phyloP scores from a whole-genome alignment of 2,888 invertebrate species.

The Chrysolina oricalcia region DNA sequence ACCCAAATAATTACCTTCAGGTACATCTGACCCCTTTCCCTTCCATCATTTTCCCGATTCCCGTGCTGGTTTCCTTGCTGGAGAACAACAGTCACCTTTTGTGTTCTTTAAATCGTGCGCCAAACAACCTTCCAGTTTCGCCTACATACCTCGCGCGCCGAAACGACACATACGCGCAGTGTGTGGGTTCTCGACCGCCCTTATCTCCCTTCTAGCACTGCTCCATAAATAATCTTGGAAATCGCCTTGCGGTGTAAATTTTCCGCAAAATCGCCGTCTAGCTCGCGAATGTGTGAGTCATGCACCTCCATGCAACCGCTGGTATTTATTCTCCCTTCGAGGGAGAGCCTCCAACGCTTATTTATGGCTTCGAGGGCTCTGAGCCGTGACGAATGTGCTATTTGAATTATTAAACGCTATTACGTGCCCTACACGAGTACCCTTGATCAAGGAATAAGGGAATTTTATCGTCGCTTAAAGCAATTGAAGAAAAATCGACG shows the following conservation, averaged over 20 bases:
- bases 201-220: conserved; percentile 11
- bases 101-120: neutral
- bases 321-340: conserved; percentile 17
- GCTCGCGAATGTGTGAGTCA: conserved; percentile 26
- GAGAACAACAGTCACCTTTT: neutral
- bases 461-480: conserved; percentile 15
- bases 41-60: no score
- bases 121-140: neutral
- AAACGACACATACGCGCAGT: neutral
- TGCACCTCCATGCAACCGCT: conserved; percentile 29
- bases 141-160: neutral
- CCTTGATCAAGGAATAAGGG: neutral
- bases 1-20: no score
- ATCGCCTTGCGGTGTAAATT: conserved; percentile 24
- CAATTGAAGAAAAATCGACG: neutral
- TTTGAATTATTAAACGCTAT: conserved; percentile 47
- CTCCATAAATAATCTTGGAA: conserved; percentile 19
- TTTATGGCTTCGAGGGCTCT: conserved; percentile 40
- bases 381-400: conserved; percentile 39
- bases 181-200: neutral
- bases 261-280: conserved; percentile 27
- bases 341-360: conserved; percentile 39
- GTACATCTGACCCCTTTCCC: no score
- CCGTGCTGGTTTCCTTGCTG: no score
- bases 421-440: conserved; percentile 29